These are phyloP conservation scores for Paramacrobiotus metropolitanus DNA, from an alignment of 1,140 invertebrate genomes.

Conservation along the genomic window DNA sequence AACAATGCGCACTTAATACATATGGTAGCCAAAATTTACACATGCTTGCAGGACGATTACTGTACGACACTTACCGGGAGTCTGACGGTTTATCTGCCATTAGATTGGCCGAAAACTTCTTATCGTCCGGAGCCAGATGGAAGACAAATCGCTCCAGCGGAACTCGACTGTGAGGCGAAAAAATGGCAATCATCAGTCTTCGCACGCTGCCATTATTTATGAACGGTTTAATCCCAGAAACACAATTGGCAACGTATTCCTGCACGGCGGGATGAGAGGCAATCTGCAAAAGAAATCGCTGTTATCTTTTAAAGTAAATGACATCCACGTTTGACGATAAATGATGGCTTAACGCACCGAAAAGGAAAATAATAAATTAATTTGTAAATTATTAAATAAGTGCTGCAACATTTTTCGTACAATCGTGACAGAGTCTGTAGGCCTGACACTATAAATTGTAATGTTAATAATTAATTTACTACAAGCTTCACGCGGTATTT, in stretches of 20 bases:
- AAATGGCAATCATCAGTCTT: neutral
- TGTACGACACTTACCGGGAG: no score
- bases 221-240: constrained; percentile 1
- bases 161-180: neutral
- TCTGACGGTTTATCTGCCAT: no score
- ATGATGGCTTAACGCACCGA: neutral
- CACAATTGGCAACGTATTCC: constrained; percentile 5
- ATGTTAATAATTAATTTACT: no score
- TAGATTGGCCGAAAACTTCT: neutral
- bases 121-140: neutral
- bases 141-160: constrained; percentile 7
- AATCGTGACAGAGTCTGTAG: neutral
- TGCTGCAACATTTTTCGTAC: neutral
- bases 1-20: neutral
- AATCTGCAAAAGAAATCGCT: neutral
- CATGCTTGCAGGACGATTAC: no score
- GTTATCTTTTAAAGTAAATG: no score
- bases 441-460: neutral
- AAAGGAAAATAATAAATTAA: no score
- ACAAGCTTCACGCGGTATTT: no score
- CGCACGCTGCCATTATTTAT: neutral
- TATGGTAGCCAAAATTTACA: no score
- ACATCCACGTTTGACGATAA: no score
- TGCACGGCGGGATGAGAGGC: constrained; percentile 4
- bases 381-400: neutral